Evolutionary conservation across 1,140 invertebrate genomes (phyloP).

Genomic region (Microplitis mediator): DNA sequence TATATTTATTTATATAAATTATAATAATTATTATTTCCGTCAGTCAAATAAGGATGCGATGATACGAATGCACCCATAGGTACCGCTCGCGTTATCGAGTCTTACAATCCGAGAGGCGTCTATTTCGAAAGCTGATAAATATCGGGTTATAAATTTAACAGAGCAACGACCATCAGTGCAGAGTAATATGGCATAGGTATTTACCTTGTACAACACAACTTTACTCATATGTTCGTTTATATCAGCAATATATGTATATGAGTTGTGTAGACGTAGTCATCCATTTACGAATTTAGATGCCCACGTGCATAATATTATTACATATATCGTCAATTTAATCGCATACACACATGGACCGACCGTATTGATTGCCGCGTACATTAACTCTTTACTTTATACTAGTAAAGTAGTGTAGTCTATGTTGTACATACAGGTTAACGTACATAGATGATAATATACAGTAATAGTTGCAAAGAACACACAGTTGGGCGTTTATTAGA

Average conservation of each 20-base stretch:
- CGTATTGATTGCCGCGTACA: background rate
- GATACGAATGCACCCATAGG: background rate
- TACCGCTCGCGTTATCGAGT: slow-evolving; percentile 4
- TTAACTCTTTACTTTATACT: background rate
- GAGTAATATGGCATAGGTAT: background rate
- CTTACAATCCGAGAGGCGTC: slow-evolving; percentile 19
- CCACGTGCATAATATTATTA: slow-evolving; percentile 22
- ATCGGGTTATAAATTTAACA: slow-evolving; percentile 23
- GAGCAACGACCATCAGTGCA: slow-evolving; percentile 23
- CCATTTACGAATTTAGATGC: slow-evolving; percentile 27
- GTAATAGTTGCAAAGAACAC: background rate
- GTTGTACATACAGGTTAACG: background rate
- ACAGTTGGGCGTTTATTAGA: slow-evolving; percentile 12
- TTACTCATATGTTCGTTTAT: background rate
- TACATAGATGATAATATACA: background rate
- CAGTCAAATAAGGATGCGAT: background rate
- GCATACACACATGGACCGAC: slow-evolving; percentile 1
- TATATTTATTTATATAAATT: too few species aligned
- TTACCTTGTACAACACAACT: background rate
- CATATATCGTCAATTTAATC: background rate
- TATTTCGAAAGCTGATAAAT: slow-evolving; percentile 28
- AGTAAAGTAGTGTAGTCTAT: background rate
- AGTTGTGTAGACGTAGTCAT: background rate
- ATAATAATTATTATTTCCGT: background rate
- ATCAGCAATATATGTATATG: background rate